These are phyloP conservation scores for Apus apus DNA, from an alignment of 2,113 vertebrate genomes.

Conservation along the genomic window DNA sequence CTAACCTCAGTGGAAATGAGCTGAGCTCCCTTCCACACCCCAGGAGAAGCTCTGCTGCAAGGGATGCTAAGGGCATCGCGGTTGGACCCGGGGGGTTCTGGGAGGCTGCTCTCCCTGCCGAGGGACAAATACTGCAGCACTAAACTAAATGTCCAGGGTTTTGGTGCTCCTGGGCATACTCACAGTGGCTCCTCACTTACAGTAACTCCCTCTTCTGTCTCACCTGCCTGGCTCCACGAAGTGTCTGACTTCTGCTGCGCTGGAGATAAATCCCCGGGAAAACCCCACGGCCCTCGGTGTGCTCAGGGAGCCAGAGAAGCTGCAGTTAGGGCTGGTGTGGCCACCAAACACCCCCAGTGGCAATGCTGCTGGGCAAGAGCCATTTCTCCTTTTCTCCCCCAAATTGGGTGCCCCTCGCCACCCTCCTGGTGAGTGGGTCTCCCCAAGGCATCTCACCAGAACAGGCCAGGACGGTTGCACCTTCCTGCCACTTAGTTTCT, in stretches of 20 bases:
- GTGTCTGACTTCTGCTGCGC: background rate
- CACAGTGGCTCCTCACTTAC: background rate
- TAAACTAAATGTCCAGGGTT: background rate
- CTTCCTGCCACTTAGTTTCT: background rate
- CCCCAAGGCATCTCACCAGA: accelerated
- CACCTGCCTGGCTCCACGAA: background rate
- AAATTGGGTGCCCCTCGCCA: accelerated
- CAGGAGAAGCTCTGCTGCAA: background rate
- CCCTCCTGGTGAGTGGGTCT: accelerated
- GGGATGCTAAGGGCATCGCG: accelerated
- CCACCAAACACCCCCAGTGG: background rate
- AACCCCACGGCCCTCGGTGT: background rate
- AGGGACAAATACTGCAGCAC: background rate
- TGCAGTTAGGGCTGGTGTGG: no score
- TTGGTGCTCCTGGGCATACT: background rate
- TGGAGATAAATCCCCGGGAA: background rate
- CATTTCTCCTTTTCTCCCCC: background rate
- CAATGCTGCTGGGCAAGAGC: background rate
- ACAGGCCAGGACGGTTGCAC: accelerated
- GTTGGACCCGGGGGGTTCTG: background rate
- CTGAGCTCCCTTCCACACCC: background rate
- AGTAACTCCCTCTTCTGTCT: background rate
- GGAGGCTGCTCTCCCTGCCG: background rate
- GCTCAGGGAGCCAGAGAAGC: background rate
- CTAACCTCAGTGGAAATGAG: no score